Conservation (phyloP, 2,113 vertebrate species). For the Pelobates fuscus region DNA sequence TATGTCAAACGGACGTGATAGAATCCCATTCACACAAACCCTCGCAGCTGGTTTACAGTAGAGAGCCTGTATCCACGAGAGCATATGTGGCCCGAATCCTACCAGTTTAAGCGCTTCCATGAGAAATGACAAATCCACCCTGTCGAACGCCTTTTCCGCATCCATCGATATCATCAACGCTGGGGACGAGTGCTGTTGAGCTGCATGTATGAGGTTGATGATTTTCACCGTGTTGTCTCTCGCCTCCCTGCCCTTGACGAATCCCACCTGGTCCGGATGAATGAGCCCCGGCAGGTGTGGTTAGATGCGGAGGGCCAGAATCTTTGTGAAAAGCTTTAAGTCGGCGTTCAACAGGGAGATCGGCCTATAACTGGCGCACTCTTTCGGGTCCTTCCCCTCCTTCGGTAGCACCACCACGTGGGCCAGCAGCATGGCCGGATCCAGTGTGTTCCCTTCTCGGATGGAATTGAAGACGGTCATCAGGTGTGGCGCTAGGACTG, state of each 20-base stretch:
- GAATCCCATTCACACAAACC: background rate
- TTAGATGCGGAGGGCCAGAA: background rate
- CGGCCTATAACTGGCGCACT: background rate
- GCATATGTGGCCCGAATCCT: background rate
- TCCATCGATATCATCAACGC: background rate
- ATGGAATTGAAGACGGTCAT: too few species aligned
- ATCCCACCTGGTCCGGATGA: background rate
- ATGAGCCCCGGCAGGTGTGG: background rate
- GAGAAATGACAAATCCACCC: background rate
- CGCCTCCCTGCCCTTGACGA: background rate
- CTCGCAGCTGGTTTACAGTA: background rate
- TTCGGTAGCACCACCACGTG: too few species aligned
- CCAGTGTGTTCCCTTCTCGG: too few species aligned
- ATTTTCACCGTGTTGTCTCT: background rate
- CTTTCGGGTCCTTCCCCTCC: too few species aligned
- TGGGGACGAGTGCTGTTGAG: background rate
- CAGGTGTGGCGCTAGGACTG: too few species aligned
- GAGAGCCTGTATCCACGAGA: background rate
- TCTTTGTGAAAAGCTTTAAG: background rate
- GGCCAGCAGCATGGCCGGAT: too few species aligned
- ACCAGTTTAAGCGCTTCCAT: too few species aligned
- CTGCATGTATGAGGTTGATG: background rate
- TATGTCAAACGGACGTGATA: background rate
- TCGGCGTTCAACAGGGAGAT: background rate
- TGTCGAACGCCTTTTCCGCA: background rate